Evolutionary conservation across 2,888 invertebrate species (phyloP).

Genomic region (Nephrotoma flavescens): DNA sequence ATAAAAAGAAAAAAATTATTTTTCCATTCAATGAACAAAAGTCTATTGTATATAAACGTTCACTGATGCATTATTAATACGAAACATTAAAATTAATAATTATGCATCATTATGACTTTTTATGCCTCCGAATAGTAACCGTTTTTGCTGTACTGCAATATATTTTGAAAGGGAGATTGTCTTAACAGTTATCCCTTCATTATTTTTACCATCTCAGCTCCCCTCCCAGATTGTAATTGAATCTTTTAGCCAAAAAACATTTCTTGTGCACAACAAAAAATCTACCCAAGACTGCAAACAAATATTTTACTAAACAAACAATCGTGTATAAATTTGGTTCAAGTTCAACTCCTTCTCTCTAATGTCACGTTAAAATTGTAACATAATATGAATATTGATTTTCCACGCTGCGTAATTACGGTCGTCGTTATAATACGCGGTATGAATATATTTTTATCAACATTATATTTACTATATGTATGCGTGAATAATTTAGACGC

Average conservation of each 20-base stretch:
- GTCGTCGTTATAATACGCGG: neutral
- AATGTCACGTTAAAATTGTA: neutral
- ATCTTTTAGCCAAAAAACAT: too few species aligned
- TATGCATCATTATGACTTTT: neutral
- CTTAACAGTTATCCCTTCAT: too few species aligned
- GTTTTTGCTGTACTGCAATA: neutral
- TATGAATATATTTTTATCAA: neutral
- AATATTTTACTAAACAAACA: neutral
- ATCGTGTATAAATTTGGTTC: neutral
- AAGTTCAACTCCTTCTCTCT: neutral
- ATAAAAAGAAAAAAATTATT: neutral
- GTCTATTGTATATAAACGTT: neutral
- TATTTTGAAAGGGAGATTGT: too few species aligned
- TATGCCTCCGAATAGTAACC: neutral
- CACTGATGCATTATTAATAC: neutral
- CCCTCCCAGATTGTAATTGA: too few species aligned
- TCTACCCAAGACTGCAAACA: too few species aligned
- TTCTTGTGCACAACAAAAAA: too few species aligned
- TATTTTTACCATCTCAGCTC: too few species aligned
- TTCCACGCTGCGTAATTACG: neutral
- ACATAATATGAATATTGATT: neutral
- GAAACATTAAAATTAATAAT: neutral
- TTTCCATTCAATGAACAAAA: neutral
- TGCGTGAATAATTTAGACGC: neutral
- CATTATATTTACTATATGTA: neutral